Evolutionary conservation across 2,113 vertebrate genomes (phyloP), one percentile per base, ranked within the genome.

Genomic region (Puntigrus tetrazona): DNA sequence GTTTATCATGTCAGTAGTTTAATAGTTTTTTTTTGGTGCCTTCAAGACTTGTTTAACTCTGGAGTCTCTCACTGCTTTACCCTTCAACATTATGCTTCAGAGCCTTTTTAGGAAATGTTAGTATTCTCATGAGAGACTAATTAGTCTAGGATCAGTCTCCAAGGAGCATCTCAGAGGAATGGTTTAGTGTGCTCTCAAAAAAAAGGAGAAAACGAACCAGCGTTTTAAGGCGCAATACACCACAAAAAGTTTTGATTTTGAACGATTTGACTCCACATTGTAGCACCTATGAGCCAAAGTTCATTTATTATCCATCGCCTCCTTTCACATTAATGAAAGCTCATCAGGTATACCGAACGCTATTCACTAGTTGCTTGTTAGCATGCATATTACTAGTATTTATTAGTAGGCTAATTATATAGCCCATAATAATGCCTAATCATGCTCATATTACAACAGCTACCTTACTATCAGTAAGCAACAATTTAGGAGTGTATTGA

Each of bases 61-160:
- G 88, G 80, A 91, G 85, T 87, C 80, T 78, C 74, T 59, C 65
- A 59, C 65, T 27, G 73, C 84, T 55, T 41, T 82, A 81, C 25
- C 65, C 75, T 65, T 59, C 84, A 91, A 78, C 67, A 78, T 86
- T 76, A 69, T 76, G 87, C 86, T 85, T 67, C 25, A 78, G 82
- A 45, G 63, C 93, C 92, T 93, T 94, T 93, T 94, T 92, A 91
- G 93, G 93, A 70, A 94, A 93, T 93, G 92, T 91, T 93, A 72
- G 87, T 85, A 76, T 88, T 91, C 88, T 88, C 82, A 67, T 61
- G 72, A 78, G 52, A 84, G 52, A 9, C 81, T 91, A 90, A 89
- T 93, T 91, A 87, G 70, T 84, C 81, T 81, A 89, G 89, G 82
- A 87, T 85, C 85, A 82, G 34, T 82, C 74, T 87, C 67, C 52